Evolutionary conservation across 2,797 vertebrate genomes (phyloP), one percentile per base, ranked within the genome.

Genomic region (Gymnoscopelus microlampas): DNA sequence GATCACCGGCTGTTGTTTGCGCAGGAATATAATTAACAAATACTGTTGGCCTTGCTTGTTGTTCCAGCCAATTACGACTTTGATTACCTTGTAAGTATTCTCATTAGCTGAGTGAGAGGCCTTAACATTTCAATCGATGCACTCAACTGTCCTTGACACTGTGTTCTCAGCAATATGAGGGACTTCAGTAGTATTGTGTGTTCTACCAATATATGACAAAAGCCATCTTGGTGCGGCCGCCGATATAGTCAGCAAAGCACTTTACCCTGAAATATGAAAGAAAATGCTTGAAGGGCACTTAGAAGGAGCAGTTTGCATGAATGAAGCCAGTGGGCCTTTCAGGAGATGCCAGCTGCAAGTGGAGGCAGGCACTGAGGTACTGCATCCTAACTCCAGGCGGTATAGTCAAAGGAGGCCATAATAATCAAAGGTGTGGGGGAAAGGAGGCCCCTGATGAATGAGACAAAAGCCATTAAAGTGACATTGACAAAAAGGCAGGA

Each of bases 401-500:
- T 48, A 11, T 57, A 7, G 49, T 73, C 66, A 48, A 57, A 69
- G 66, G 60, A 77, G 19, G 63, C 32, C 55, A 63, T 32, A 32
- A 4, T 32, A 5, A 32, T 32, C 32, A 32, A 9, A 9, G 5
- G 6, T 3, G n/a, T 54, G 56, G 64, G 67, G 76, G 68, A 76
- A 77, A 56, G 35, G 19, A 53, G 39, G 39, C 6, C 44, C 5
- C 66, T 85, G 85, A 89, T 76, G 66, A 88, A 88, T 85, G 76
- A 74, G 73, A 70, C 0, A 2, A 35, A 77, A 69, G 66, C 75
- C 78, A 78, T 85, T 79, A 71, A 66, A 78, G 72, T 83, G 86
- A 87, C 85, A 82, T 32, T 90, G 88, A 88, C 75, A 80, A 77
- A 91, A 83, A 81, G 76, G 69, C 70, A 78, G 83, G 82, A 85